A percentile compares a stretch with the other conserved stretches of the same genome.
Evolutionary conservation across 2,888 invertebrate genomes (phyloP).

Genomic region (Auanema freiburgensis): DNA sequence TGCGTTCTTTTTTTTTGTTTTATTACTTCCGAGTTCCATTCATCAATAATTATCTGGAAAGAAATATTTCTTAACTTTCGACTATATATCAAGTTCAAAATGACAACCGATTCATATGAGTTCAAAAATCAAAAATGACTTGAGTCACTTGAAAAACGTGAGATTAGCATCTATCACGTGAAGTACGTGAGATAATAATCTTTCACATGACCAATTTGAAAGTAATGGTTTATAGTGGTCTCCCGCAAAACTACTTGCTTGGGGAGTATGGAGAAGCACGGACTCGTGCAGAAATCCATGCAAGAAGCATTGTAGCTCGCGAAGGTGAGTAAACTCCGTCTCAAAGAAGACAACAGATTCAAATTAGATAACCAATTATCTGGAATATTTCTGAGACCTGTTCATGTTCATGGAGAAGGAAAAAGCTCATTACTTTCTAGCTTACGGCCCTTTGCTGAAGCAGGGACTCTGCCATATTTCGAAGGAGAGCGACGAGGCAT

Average conservation of each 20-base stretch:
- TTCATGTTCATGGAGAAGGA: constrained; percentile 55
- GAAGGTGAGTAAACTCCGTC: background rate
- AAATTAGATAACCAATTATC: constrained; percentile 27
- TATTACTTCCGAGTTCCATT: background rate
- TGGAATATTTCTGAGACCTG: constrained; percentile 52
- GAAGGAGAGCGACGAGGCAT: constrained; percentile 51
- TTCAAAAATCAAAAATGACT: no score
- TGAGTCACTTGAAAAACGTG: no score
- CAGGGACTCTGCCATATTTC: constrained; percentile 38
- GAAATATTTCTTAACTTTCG: no score
- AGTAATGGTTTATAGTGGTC: constrained; percentile 26
- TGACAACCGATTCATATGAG: no score
- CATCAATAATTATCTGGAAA: background rate
- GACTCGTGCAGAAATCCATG: constrained; percentile 53
- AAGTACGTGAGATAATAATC: background rate
- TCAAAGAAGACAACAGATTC: background rate
- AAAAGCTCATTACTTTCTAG: constrained; percentile 28
- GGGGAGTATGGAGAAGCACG: constrained; percentile 58
- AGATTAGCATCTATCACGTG: no score
- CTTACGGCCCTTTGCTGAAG: constrained; percentile 36
- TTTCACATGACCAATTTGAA: background rate
- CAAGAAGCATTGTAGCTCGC: constrained; percentile 32
- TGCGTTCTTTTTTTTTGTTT: constrained; percentile 19
- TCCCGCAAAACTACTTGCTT: constrained; percentile 48
- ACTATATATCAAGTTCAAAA: no score